Conservation (phyloP, 2,113 vertebrate genomes). For the Lophotis ruficrista region DNA sequence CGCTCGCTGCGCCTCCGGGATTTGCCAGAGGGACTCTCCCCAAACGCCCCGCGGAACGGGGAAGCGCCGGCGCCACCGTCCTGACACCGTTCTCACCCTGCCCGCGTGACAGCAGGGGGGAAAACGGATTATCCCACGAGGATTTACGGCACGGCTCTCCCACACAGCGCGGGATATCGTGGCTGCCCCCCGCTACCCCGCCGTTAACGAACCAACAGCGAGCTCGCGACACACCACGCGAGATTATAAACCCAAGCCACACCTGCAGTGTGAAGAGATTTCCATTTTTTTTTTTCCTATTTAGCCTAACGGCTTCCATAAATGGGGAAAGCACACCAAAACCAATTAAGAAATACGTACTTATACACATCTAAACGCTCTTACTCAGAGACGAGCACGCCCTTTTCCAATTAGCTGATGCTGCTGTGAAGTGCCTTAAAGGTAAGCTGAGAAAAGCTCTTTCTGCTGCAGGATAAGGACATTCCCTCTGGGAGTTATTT, state of each 20-base stretch:
- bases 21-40: neutral
- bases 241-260: neutral
- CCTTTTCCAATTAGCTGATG: neutral
- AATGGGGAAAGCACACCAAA: neutral
- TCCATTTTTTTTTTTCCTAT: neutral
- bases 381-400: fast-evolving
- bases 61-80: fast-evolving
- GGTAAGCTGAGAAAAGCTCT: neutral
- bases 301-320: neutral
- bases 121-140: fast-evolving
- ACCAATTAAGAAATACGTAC: neutral
- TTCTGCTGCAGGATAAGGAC: neutral
- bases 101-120: fast-evolving
- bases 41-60: too few species aligned
- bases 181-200: too few species aligned
- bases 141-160: neutral
- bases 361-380: neutral
- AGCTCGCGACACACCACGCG: neutral
- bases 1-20: fast-evolving
- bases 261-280: neutral
- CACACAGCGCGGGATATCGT: too few species aligned
- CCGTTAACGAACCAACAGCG: fast-evolving
- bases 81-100: neutral
- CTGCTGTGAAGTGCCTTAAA: neutral
- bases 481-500: neutral